Evolutionary conservation across 2,888 invertebrate species (phyloP).

Genomic region (Aporophyla lueneburgensis): DNA sequence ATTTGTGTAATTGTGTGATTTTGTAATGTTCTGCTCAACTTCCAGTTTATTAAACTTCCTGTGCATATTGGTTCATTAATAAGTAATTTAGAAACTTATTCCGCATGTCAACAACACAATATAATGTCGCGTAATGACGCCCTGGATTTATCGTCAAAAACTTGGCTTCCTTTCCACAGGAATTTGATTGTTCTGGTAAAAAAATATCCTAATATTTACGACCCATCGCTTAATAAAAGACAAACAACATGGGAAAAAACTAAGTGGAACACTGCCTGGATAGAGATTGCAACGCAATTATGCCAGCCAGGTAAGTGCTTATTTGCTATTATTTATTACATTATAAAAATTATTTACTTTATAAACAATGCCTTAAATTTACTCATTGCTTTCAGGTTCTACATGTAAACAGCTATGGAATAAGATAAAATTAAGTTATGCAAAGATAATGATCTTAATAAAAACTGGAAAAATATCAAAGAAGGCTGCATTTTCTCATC

Average conservation of each 20-base stretch:
- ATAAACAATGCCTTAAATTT: not conserved
- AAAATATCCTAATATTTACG: slow-evolving; percentile 9
- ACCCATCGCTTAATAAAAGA: not conserved
- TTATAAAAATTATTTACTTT: not conserved
- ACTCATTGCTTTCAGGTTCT: slow-evolving; percentile 22
- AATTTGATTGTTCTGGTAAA: slow-evolving; percentile 23
- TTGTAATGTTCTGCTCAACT: not conserved
- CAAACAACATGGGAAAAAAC: not conserved
- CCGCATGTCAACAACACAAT: not conserved
- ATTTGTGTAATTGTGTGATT: too few relatives aligned
- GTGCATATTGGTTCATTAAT: not conserved
- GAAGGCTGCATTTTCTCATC: not conserved
- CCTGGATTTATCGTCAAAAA: not conserved
- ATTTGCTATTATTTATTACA: not conserved
- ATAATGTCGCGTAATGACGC: not conserved
- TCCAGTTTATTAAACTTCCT: not conserved
- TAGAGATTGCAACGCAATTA: slow-evolving; percentile 12
- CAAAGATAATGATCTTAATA: slow-evolving; percentile 33
- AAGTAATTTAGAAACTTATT: not conserved
- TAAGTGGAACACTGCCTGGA: not conserved
- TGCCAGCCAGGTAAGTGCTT: slow-evolving; percentile 12
- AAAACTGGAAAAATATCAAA: slow-evolving; percentile 18
- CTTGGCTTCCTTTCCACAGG: not conserved
- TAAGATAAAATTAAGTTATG: slow-evolving; percentile 19
- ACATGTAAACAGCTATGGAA: slow-evolving; percentile 10